Base-by-base conservation (phyloP, 2,113 vertebrate species). In the Malurus cyaneus region DNA sequence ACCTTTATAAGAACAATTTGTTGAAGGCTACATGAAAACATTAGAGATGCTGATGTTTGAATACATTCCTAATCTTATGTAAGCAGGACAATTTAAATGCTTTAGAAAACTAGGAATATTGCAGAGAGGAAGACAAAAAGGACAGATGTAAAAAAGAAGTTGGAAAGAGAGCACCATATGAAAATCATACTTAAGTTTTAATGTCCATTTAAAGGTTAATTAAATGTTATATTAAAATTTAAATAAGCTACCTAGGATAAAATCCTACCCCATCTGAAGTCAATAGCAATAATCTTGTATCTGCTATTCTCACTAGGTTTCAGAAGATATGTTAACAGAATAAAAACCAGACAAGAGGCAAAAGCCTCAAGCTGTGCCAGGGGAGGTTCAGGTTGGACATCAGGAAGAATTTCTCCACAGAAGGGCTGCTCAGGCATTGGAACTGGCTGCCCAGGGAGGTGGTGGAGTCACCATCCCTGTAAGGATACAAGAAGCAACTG, bases 141-240 rank as follows among this genome's bases (percentile, higher is more conserved):
- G 34, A 76, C 16, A 82, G 32, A 14, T 90, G 67, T 66, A 76
- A 94, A 93, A 92, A 86, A 91, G 59, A 78, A 86, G 72, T 39
- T 92, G 76, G 85, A 90, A 96, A 90, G 79, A 91, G 66, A 96
- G 95, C 94, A 96, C 95, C 93, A 86, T 88, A 72, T 13, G 85
- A 94, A 95, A 92, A 86, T 95, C 82, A 94, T 91, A 88, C 88
- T 93, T 92, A 36, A 61, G 12, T 79, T 94, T 61, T 70, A 54
- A 92, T 34, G 29, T 80, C 54, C 26, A 18, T 41, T 90, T 82
- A 70, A 59, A 66, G 52, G 19, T 12, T 85, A 79, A 70, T 66
- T 52, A 62, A 0, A 60, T 49, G 12, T 52, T 57, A 79, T 24
- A 56, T 0, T 53, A 32, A 89, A 54, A 67, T 77, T 66, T 56